These are phyloP conservation scores for Bombus sylvicola DNA, from an alignment of 1,140 invertebrate species.

Conservation along the genomic window DNA sequence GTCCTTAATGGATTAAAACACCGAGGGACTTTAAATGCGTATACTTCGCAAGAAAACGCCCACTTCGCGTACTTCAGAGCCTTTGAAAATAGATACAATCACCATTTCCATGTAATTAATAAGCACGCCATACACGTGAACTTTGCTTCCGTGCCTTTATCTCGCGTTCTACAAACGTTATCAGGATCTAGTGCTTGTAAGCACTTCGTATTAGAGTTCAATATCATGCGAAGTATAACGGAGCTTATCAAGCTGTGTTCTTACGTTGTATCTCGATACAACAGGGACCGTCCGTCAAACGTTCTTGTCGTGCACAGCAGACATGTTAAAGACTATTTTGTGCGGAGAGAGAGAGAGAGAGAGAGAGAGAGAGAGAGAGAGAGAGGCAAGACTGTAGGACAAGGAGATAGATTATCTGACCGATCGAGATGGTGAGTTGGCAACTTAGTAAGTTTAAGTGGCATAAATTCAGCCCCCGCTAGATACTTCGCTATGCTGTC, in stretches of 20 bases:
- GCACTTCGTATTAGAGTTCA: background rate
- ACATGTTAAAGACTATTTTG: background rate
- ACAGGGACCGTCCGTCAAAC: background rate
- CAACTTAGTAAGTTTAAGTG: conserved; percentile 43
- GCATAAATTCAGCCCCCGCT: conserved; percentile 32
- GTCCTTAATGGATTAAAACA: no score
- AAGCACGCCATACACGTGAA: background rate
- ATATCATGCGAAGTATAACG: background rate
- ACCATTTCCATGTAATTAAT: background rate
- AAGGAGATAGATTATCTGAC: conserved; percentile 51
- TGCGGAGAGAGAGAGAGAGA: background rate
- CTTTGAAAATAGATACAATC: background rate
- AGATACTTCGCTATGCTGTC: conserved; percentile 34
- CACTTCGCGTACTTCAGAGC: background rate
- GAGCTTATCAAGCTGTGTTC: conserved; percentile 21
- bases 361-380: background rate
- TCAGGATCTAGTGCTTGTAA: background rate
- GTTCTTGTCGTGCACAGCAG: conserved; percentile 1
- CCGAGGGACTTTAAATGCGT: background rate
- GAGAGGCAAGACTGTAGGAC: background rate
- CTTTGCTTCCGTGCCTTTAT: background rate
- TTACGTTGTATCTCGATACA: conserved; percentile 2
- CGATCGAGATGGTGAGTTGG: conserved; percentile 58
- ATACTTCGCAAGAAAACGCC: background rate
- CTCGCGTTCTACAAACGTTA: background rate